Evolutionary conservation across 2,797 vertebrate genomes (phyloP), one percentile per base, ranked within the genome.

Genomic region (Salarias fasciatus): DNA sequence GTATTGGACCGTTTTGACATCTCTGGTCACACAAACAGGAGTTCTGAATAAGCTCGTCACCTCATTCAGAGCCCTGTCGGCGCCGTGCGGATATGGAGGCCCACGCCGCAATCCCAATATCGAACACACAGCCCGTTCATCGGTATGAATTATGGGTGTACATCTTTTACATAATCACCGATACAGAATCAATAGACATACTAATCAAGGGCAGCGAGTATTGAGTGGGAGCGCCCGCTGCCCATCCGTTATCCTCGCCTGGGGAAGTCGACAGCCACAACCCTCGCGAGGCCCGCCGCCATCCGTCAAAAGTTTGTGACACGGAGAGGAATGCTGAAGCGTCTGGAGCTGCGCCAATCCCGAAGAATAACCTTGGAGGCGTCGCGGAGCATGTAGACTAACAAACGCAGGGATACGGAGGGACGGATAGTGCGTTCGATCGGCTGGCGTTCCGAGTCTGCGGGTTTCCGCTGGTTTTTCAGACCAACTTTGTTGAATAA

Each of bases 261-360:
- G 70, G 46, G 82, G 80, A 65, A 70, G 65, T 54, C 72, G 84
- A 87, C 84, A 86, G 80, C 66, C 72, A 63, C 82, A 61, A 59
- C 74, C 80, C 69, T 68, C 43, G 52, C 18, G 8, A 64, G 68
- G 61, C 87, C 81, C 37, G 81, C 58, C 80, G 44, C 72, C 86
- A 90, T 92, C 82, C 83, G 91, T 91, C 87, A 90, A 87, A 89
- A 89, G 81, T 88, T 89, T 84, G 77, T 46, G 83, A 82, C 79
- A 69, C 12, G 14, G 47, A 74, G 53, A 65, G 53, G 63, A 65
- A 80, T 8, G 63, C 77, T 53, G 52, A 72, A 71, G 72, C 38
- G 50, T 79, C 31, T 85, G 79, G 86, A 85, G 35, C 47, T 28
- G 28, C 3, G 79, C 85, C 83, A 85, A 37, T 67, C 67, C 57